phyloP scores from a whole-genome alignment of 1,140 invertebrate species.

The Trichomalopsis sarcophagae region DNA sequence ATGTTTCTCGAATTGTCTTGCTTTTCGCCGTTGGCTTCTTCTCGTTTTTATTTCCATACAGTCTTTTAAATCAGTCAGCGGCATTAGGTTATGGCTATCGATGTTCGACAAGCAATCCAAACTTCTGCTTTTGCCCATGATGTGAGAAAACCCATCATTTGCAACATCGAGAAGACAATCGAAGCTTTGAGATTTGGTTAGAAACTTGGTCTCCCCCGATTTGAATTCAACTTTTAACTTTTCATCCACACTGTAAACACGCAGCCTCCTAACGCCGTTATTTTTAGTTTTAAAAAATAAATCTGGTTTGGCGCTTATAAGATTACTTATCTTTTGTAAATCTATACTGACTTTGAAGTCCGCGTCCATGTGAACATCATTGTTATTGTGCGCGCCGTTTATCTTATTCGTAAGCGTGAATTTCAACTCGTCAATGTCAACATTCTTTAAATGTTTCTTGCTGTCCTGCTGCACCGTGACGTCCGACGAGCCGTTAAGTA shows the following conservation, averaged over 20 bases:
- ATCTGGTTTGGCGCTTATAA: conserved; percentile 60
- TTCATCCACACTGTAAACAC: conserved; percentile 41
- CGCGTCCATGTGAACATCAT: neutral
- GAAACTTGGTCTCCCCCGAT: conserved; percentile 30
- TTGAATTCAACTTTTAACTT: conserved; percentile 35
- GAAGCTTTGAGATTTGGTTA: conserved; percentile 51
- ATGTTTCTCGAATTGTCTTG: conserved; percentile 53
- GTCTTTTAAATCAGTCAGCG: conserved; percentile 47
- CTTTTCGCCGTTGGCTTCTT: conserved; percentile 50
- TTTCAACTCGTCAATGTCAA: conserved; percentile 46
- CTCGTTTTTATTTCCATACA: conserved; percentile 38
- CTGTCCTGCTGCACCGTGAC: conserved; percentile 8
- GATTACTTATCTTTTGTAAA: conserved; percentile 62
- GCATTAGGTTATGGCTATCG: conserved; percentile 31
- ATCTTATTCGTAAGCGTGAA: conserved; percentile 38
- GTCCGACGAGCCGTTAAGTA: neutral
- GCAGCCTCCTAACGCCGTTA: conserved; percentile 1
- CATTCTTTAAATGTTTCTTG: conserved; percentile 48
- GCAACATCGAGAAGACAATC: conserved; percentile 35
- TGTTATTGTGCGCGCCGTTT: conserved; percentile 8
- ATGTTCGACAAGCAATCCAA: conserved; percentile 42
- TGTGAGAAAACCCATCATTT: conserved; percentile 3
- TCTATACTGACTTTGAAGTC: conserved; percentile 68
- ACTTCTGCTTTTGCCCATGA: conserved; percentile 47
- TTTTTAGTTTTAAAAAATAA: conserved; percentile 58